phyloP scores from a whole-genome alignment of 2,797 vertebrate species.

The Cyclura pinguis region DNA sequence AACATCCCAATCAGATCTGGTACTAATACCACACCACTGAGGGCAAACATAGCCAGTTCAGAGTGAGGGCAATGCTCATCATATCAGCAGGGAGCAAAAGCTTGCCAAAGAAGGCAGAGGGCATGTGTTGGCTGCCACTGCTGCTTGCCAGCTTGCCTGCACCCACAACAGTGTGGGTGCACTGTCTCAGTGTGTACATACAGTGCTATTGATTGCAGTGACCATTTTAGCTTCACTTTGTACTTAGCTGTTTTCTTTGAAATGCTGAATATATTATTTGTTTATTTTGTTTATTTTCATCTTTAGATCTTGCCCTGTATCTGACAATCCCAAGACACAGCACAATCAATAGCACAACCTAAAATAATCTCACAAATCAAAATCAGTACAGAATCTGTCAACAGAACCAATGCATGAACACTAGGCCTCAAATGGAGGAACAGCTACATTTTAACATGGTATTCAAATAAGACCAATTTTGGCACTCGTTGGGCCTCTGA shows the following conservation, averaged over 20 bases:
- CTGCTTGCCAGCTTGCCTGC: no score
- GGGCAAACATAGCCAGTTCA: not conserved
- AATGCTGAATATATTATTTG: not conserved
- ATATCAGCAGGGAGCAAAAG: not conserved
- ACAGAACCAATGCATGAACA: not conserved
- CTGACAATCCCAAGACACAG: not conserved
- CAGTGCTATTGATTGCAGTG: not conserved
- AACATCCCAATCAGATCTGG: not conserved
- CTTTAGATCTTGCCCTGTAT: not conserved
- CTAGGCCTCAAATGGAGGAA: not conserved
- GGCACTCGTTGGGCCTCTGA: not conserved
- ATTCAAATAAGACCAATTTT: not conserved
- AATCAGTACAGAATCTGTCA: not conserved
- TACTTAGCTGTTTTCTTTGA: not conserved
- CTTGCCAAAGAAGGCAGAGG: no score
- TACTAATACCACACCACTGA: not conserved
- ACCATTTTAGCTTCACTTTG: not conserved
- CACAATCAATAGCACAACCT: not conserved
- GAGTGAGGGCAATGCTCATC: not conserved
- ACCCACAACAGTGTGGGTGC: not conserved
- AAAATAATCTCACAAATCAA: not conserved
- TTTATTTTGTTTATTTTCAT: not conserved
- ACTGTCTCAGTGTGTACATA: not conserved
- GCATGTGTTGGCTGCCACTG: not conserved
- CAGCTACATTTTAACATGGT: not conserved